Base-by-base conservation (phyloP, 2,113 vertebrate genomes). In the Pyrgilauda ruficollis region DNA sequence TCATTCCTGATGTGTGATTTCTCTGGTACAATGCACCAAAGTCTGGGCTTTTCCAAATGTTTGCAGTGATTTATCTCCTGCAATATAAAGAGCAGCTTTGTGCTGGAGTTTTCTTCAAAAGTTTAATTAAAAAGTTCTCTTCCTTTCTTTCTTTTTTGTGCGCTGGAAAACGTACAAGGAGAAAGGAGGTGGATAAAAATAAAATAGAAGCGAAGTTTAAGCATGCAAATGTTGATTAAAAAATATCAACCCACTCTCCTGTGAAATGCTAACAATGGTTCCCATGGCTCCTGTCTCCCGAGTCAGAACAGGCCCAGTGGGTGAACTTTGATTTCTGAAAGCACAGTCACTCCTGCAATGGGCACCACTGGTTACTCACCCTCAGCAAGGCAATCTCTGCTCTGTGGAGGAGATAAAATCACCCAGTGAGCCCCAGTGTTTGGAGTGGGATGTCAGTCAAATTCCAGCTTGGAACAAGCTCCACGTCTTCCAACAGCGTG, bases 171-270 rank as follows among this genome's bases (percentile, higher is more conserved):
- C 3, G 12, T 46, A 68, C 2, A 8, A 49, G 37, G 86, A 91
- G 79, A 58, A 90, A 86, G 75, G 83, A 92, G 55, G 53, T 24
- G 94, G 88, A 88, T 92, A 95, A 95, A 97, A 97, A 97, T 95
- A 95, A 96, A 92, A 79, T 8, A 66, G 93, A 91, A 90, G 72
- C 15, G 16, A 86, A 92, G 69, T 89, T 86, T 84, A 93, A 74
- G 59, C 59, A 77, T 90, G 92, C 72, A 88, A 94, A 97, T 94
- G 94, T 97, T 95, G 96, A 96, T 97, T 94, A 93, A 93, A 96
- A 96, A 95, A 90, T 80, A 92, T 53, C 85, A 95, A 39, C 90
- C 92, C 94, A 77, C 96, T 96, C 88, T 81, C 2, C 72, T 80
- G 85, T 74, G 83, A 88, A 93, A 35, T 13, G 72, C 68, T 95